phyloP scores from a whole-genome alignment of 2,888 invertebrate species.

The Ophion obscuratus region DNA sequence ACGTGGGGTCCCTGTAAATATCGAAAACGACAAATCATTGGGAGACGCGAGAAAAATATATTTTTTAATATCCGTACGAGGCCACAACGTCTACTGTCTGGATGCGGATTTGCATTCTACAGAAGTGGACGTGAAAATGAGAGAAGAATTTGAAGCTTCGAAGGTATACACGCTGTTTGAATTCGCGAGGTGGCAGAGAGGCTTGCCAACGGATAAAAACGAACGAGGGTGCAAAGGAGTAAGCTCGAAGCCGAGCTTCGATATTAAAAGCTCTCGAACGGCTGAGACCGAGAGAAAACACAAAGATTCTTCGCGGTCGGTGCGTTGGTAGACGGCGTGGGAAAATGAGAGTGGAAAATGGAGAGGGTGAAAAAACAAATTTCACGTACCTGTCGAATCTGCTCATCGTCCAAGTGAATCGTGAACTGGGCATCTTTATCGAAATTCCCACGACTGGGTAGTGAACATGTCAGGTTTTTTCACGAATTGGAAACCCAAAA shows the following conservation, averaged over 20 bases:
- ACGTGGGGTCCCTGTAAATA: constrained; percentile 2
- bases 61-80: constrained; percentile 18
- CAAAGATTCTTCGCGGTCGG: constrained; percentile 31
- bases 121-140: constrained; percentile 26
- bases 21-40: constrained; percentile 11
- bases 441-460: too few species aligned
- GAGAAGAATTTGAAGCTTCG: constrained; percentile 13
- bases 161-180: constrained; percentile 30
- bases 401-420: too few species aligned
- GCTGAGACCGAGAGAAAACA: constrained; percentile 43
- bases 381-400: neutral
- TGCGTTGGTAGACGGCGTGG: constrained; percentile 1
- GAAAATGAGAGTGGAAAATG: constrained; percentile 22
- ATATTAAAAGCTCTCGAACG: constrained; percentile 61
- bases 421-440: too few species aligned
- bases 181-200: constrained; percentile 40
- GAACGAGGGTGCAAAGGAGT: constrained; percentile 31
- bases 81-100: constrained; percentile 13
- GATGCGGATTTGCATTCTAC: constrained; percentile 18
- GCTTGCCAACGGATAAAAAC: constrained; percentile 40
- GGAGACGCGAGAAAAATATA: constrained; percentile 19
- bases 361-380: constrained; percentile 17
- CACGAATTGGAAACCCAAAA: too few species aligned
- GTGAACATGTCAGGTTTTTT: too few species aligned
- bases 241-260: constrained; percentile 39